These are phyloP conservation scores for Temnothorax longispinosus DNA, from an alignment of 1,140 invertebrate genomes.

Conservation along the genomic window DNA sequence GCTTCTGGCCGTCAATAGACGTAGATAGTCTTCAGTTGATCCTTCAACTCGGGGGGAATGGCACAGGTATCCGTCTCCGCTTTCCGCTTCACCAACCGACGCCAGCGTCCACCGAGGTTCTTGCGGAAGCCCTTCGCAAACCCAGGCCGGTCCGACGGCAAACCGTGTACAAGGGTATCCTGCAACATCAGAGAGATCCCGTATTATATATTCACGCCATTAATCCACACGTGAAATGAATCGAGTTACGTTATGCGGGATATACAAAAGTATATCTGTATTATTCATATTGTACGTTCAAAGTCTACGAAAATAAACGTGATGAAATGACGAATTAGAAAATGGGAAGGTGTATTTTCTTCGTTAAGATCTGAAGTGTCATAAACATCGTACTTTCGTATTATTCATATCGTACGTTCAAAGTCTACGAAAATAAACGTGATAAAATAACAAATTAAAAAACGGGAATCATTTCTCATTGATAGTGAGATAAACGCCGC, in stretches of 20 bases:
- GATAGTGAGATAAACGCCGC: too few species aligned
- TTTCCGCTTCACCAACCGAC: conserved; percentile 93
- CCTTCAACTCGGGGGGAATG: conserved; percentile 94
- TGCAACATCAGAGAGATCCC: conserved; percentile 83
- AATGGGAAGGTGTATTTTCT: neutral
- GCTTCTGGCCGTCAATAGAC: conserved; percentile 89
- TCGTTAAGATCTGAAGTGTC: neutral
- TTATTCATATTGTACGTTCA: neutral
- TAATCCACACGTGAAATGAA: neutral
- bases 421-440: neutral
- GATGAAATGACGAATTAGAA: neutral
- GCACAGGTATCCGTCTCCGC: conserved; percentile 92
- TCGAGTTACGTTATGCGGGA: neutral
- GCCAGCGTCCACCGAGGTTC: conserved; percentile 93
- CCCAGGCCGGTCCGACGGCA: conserved; percentile 90
- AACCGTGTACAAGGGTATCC: conserved; percentile 91
- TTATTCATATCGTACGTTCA: neutral
- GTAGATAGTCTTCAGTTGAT: conserved; percentile 95
- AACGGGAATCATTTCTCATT: neutral
- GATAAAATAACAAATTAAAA: neutral
- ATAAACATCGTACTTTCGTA: neutral
- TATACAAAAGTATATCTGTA: neutral
- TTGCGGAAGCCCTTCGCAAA: conserved; percentile 92
- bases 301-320: neutral
- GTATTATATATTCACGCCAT: neutral